phyloP scores from a whole-genome alignment of 2,797 vertebrate species.

The Sus cebifrons region DNA sequence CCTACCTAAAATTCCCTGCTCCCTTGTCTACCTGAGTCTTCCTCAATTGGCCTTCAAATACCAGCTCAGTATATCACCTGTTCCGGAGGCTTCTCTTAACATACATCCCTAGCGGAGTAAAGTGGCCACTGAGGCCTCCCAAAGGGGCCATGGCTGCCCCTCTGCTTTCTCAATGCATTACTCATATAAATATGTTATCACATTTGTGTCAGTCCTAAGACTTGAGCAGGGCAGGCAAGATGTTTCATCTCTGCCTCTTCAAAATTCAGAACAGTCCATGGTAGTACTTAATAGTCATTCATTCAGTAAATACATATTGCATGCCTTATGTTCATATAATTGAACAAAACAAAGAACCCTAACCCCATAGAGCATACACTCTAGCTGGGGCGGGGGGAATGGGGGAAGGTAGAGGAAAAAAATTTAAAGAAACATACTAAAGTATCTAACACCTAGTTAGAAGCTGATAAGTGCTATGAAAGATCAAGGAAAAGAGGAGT shows the following conservation, averaged over 20 bases:
- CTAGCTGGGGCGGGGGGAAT: background rate
- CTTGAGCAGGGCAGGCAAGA: background rate
- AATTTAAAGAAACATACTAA: constrained; percentile 14
- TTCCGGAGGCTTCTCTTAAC: background rate
- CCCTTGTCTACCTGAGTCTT: background rate
- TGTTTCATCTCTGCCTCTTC: background rate
- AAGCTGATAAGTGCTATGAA: background rate
- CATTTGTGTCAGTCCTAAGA: background rate
- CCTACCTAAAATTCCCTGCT: background rate
- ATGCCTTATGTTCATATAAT: background rate
- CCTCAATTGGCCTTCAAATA: constrained; percentile 12
- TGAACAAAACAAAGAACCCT: background rate
- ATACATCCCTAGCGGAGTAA: background rate
- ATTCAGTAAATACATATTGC: constrained; percentile 51
- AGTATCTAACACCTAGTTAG: background rate
- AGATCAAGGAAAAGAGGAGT: background rate
- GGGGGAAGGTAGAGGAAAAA: background rate
- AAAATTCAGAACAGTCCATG: background rate
- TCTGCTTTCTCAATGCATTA: background rate
- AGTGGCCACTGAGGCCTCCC: background rate
- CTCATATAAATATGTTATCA: background rate
- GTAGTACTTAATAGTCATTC: background rate
- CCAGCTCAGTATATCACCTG: background rate
- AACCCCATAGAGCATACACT: background rate
- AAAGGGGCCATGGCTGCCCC: background rate